phyloP scores from a whole-genome alignment of 92 coral and sea anemone species.

The Galaxea fascicularis region DNA sequence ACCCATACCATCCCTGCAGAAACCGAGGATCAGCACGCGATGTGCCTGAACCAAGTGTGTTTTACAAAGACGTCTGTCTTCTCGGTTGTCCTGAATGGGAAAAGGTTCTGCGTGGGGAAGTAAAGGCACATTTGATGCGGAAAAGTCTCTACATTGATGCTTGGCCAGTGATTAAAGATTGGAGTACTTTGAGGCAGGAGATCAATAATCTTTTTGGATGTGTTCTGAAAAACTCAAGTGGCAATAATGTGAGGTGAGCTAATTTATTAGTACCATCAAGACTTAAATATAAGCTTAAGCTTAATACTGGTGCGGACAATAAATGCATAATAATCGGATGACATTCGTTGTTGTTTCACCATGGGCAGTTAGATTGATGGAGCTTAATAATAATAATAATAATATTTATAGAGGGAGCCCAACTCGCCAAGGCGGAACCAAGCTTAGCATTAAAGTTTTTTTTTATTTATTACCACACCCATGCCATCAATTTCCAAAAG shows the following conservation, averaged over 20 bases:
- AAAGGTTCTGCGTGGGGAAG: conserved; percentile 49
- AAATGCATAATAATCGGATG: neutral
- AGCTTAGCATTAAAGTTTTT: too few relatives aligned
- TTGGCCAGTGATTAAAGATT: conserved; percentile 38
- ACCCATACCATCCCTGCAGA: conserved; percentile 21
- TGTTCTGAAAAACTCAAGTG: conserved; percentile 20
- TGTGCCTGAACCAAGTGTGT: conserved; percentile 36
- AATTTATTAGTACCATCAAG: neutral
- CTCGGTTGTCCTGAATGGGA: conserved; percentile 45
- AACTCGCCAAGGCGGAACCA: too few relatives aligned
- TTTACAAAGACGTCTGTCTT: conserved; percentile 53
- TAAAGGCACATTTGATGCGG: conserved; percentile 26
- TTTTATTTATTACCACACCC: neutral
- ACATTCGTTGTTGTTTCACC: neutral
- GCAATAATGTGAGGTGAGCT: conserved; percentile 37
- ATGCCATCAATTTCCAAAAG: neutral
- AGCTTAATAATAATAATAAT: neutral
- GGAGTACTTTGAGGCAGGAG: conserved; percentile 38
- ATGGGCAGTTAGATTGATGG: neutral
- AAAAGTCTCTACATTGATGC: conserved; percentile 40
- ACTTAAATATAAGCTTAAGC: neutral
- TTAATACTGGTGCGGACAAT: neutral
- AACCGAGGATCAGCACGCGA: conserved; percentile 25
- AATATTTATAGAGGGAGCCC: too few relatives aligned
- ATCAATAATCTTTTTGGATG: conserved; percentile 27